phyloP scores from a whole-genome alignment of 2,888 invertebrate species.

The Phorcus lineatus region DNA sequence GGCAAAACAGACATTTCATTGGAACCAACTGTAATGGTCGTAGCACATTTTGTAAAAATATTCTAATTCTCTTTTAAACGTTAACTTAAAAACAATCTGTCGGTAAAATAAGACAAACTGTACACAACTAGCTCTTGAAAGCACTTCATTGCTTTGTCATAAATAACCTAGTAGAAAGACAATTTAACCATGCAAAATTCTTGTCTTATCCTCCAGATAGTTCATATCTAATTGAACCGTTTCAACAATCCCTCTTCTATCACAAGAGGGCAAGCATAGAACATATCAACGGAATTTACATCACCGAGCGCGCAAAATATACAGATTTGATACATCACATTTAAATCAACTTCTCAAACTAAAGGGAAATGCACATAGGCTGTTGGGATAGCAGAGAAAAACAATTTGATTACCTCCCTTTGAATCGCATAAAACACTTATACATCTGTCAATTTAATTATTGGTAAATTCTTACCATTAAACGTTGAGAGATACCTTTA shows the following conservation, averaged over 20 bases:
- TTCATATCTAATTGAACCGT: too few relatives aligned
- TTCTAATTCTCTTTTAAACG: background rate
- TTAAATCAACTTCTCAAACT: background rate
- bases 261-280: background rate
- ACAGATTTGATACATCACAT: conserved; percentile 11
- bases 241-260: too few relatives aligned
- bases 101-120: background rate
- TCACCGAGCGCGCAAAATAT: conserved; percentile 24
- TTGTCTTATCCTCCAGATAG: too few relatives aligned
- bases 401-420: too few relatives aligned
- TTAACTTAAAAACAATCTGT: background rate
- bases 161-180: conserved; percentile 5
- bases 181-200: background rate
- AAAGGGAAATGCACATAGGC: too few relatives aligned
- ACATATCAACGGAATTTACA: conserved; percentile 20
- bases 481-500: too few relatives aligned
- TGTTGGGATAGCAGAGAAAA: too few relatives aligned
- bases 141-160: background rate
- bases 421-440: too few relatives aligned
- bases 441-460: too few relatives aligned
- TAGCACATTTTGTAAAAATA: background rate
- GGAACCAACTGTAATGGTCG: too few relatives aligned
- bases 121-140: conserved; percentile 3
- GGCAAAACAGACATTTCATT: too few relatives aligned
- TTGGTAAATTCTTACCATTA: too few relatives aligned